Evolutionary conservation across 2,113 vertebrate genomes (phyloP).

Genomic region (Chaetorhynchus papuensis): DNA sequence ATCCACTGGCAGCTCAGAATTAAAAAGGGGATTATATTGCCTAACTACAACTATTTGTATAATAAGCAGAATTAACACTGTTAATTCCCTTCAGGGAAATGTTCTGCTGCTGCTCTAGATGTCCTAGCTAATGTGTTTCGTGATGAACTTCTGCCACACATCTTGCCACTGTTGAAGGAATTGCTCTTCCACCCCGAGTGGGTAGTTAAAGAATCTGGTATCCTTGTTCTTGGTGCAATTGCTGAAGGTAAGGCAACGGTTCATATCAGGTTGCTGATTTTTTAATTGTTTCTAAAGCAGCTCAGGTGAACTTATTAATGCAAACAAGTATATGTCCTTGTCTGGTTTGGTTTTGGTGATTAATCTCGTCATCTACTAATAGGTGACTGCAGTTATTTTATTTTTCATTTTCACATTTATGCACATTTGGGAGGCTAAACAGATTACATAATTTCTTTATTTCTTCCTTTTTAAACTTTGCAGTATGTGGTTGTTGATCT

Average conservation of each 20-base stretch:
- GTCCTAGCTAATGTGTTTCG: slow-evolving; percentile 95
- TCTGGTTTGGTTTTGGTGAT: neutral
- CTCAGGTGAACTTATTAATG: neutral
- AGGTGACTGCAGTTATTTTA: neutral
- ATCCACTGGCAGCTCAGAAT: neutral
- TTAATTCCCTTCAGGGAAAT: slow-evolving; percentile 81
- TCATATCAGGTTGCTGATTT: neutral
- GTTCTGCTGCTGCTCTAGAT: slow-evolving; percentile 93
- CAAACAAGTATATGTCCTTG: neutral
- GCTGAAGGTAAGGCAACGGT: slow-evolving; percentile 83
- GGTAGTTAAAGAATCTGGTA: slow-evolving; percentile 96
- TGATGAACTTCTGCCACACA: slow-evolving; percentile 90
- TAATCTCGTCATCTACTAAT: neutral
- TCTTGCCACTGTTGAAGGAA: slow-evolving; percentile 92
- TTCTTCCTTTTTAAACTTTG: neutral
- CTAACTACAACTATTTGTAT: neutral
- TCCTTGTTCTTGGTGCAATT: slow-evolving; percentile 94
- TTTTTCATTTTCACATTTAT: neutral
- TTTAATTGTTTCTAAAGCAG: neutral
- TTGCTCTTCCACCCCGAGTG: slow-evolving; percentile 94
- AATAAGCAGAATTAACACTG: neutral
- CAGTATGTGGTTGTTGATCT: neutral
- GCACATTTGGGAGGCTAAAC: neutral
- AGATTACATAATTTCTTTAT: neutral
- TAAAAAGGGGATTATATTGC: neutral